Evolutionary conservation across 2,888 invertebrate genomes (phyloP).

Genomic region (Ferrisia virgata): DNA sequence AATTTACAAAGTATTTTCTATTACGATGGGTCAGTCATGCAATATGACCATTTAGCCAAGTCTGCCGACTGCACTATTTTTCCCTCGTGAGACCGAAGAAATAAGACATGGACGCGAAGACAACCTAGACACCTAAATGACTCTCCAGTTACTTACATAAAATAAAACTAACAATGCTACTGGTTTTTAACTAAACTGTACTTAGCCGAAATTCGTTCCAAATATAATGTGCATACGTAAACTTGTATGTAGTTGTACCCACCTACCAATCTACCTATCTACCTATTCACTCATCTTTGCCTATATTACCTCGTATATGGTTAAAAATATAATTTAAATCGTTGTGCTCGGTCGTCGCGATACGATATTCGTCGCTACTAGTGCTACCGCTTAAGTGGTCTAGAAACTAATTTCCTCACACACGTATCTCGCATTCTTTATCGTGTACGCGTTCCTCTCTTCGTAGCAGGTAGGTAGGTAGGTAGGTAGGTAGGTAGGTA

Average conservation of each 20-base stretch:
- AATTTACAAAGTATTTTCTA: conserved; percentile 6
- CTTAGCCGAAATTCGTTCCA: neutral
- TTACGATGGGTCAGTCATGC: conserved; percentile 17
- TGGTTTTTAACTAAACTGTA: neutral
- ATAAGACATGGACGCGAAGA: neutral
- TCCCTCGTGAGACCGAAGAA: neutral
- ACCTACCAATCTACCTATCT: neutral
- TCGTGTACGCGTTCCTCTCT: neutral
- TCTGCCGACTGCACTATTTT: no score
- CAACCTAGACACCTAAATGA: neutral
- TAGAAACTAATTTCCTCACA: conserved; percentile 21
- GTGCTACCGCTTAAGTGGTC: conserved; percentile 21
- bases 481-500: no score
- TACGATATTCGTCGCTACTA: no score
- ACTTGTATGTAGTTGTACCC: neutral
- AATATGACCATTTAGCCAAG: neutral
- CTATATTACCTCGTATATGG: neutral
- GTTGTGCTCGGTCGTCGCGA: no score
- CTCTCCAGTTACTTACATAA: no score
- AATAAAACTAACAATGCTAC: neutral
- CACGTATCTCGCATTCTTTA: neutral
- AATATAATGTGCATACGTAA: neutral
- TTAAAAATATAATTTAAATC: conserved; percentile 1
- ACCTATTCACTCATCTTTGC: neutral
- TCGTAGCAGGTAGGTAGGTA: no score